Conservation (phyloP, 1,140 invertebrate species). For the Caenorhabditis tropicalis region DNA sequence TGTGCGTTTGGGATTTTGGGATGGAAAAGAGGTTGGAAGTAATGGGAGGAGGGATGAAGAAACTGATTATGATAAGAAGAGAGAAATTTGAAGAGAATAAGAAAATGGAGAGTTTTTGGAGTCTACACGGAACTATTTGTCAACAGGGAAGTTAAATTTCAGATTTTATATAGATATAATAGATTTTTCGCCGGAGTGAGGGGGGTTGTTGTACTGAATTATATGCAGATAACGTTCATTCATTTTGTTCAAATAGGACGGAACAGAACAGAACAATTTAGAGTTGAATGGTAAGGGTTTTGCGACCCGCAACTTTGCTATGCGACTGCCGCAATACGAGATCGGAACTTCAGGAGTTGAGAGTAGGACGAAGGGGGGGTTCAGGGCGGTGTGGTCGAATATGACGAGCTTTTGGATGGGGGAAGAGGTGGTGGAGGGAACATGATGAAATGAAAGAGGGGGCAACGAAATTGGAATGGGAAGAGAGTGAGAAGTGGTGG, state of each 20-base stretch:
- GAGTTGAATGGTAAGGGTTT: background rate
- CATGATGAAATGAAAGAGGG: background rate
- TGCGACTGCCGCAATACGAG: conserved; percentile 40
- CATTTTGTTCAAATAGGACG: background rate
- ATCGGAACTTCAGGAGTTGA: conserved; percentile 8
- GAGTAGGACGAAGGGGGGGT: background rate
- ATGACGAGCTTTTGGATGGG: background rate
- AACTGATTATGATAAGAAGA: background rate
- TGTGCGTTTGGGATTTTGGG: background rate
- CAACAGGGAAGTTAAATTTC: background rate
- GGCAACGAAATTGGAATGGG: conserved; percentile 18
- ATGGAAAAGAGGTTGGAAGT: background rate
- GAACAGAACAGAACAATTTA: background rate
- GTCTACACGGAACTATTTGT: conserved; percentile 36
- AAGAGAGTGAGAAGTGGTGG: background rate
- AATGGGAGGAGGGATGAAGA: no score
- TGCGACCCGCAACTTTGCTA: conserved; percentile 32
- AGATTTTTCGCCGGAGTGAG: no score
- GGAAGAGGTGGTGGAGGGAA: background rate
- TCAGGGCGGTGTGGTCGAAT: background rate
- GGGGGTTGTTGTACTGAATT: conserved; percentile 14
- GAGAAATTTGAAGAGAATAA: no score
- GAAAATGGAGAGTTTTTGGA: no score
- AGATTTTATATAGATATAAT: background rate
- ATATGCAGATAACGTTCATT: conserved; percentile 42